Conservation (phyloP, 2,797 vertebrate species). For the Limosa lapponica region DNA sequence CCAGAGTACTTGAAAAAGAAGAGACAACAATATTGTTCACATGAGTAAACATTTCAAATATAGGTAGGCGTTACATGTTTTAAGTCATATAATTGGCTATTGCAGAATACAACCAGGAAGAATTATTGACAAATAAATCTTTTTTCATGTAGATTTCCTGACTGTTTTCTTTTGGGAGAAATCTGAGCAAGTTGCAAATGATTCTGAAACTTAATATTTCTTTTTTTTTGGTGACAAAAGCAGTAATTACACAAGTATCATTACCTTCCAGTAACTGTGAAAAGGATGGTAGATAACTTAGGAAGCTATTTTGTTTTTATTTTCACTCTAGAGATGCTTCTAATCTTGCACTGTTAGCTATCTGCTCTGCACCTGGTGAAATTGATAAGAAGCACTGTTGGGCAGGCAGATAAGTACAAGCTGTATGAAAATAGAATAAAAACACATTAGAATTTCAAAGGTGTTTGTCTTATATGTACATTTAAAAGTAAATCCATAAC, state of each 20-base stretch:
- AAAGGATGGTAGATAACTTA: not conserved
- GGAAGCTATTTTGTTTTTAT: not conserved
- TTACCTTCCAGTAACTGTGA: not conserved
- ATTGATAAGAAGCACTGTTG: not conserved
- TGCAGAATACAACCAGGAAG: not conserved
- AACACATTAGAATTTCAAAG: not conserved
- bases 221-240: not conserved
- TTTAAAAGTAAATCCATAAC: not conserved
- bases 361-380: not conserved
- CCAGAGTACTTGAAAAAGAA: not conserved
- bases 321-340: not conserved
- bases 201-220: not conserved
- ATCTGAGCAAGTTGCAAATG: not conserved
- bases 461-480: not conserved
- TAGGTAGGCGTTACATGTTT: fast-evolving
- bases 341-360: not conserved
- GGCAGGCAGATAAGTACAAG: not conserved
- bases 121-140: not conserved
- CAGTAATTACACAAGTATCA: not conserved
- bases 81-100: not conserved
- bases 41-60: not conserved
- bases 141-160: not conserved
- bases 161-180: not conserved
- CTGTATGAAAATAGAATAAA: not conserved
- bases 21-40: not conserved